Percentiles rank a stretch among this genome's conserved stretches.
Conservation (phyloP, 64 coral and sea anemone genomes). For the Astreopora myriophthalma region DNA sequence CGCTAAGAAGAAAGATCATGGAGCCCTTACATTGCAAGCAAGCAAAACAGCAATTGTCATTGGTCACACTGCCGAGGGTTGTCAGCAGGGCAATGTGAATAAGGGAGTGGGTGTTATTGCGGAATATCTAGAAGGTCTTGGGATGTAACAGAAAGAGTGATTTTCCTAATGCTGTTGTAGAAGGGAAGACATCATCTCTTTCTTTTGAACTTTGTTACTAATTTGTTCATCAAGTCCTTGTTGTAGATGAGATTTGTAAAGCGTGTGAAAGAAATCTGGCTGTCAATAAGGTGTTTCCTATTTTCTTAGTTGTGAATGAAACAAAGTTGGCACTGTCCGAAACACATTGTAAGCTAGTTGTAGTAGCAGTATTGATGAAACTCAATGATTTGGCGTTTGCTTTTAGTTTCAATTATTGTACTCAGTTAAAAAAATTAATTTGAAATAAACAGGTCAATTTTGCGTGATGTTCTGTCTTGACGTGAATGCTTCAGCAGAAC, state of each 20-base stretch:
- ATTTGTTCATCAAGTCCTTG: neutral
- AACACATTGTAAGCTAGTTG: neutral
- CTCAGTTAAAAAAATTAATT: no score
- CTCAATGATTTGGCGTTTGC: no score
- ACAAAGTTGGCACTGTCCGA: neutral
- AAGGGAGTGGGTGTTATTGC: conserved; percentile 56
- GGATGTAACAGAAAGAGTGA: conserved; percentile 12
- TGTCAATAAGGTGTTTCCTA: neutral
- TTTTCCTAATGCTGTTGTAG: neutral
- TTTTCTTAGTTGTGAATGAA: neutral
- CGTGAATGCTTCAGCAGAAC: no score
- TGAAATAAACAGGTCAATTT: no score
- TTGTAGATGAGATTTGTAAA: conserved; percentile 29
- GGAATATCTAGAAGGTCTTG: conserved; percentile 49
- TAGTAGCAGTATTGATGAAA: no score
- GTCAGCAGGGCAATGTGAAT: conserved; percentile 34
- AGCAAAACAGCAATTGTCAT: conserved; percentile 77
- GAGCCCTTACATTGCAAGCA: conserved; percentile 52
- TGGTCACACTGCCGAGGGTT: conserved; percentile 39
- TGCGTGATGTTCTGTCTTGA: no score
- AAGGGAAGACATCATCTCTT: neutral
- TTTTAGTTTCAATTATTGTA: no score
- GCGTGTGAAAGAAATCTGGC: neutral
- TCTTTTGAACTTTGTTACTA: neutral
- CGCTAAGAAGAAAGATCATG: conserved; percentile 45